Evolutionary conservation across 2,888 invertebrate species (phyloP).

Genomic region (Drosophila neutralis): DNA sequence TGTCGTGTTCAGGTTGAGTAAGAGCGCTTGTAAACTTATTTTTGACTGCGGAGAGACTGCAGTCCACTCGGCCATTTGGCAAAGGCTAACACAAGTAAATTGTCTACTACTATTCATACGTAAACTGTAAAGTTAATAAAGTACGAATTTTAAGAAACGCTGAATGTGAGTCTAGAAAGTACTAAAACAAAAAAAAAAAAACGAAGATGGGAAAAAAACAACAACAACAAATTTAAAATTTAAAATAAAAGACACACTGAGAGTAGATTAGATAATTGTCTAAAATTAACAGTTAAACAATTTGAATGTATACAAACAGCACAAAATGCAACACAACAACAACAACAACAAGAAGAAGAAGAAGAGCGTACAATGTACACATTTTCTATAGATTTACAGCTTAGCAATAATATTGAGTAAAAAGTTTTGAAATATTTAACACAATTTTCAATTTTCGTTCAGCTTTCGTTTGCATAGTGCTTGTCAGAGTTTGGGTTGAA

Average conservation of each 20-base stretch:
- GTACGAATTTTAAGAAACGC: conserved; percentile 82
- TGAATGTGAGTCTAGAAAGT: conserved; percentile 79
- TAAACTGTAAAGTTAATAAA: conserved; percentile 77
- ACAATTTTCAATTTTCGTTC: conserved; percentile 30
- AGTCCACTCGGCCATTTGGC: conserved; percentile 24
- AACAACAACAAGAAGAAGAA: neutral
- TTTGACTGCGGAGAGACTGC: conserved; percentile 24
- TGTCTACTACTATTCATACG: conserved; percentile 63
- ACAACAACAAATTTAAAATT: conserved; percentile 10
- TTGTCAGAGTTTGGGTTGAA: conserved; percentile 39
- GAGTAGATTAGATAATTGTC: conserved; percentile 63
- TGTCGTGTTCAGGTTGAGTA: conserved; percentile 33
- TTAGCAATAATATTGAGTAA: conserved; percentile 28
- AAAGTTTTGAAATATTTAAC: conserved; percentile 11
- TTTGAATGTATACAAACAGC: conserved; percentile 27
- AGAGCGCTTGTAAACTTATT: conserved; percentile 35
- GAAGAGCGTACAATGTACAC: conserved; percentile 28
- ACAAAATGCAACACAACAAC: conserved; percentile 14
- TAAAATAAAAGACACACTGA: conserved; percentile 34
- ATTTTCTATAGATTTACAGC: conserved; percentile 71
- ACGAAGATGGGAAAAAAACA: neutral
- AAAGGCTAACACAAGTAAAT: conserved; percentile 31
- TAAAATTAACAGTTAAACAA: conserved; percentile 48
- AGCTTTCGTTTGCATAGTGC: conserved; percentile 68
- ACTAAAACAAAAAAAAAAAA: conserved; percentile 39